phyloP scores from a whole-genome alignment of 2,797 vertebrate genomes.

The Thaleichthys pacificus region DNA sequence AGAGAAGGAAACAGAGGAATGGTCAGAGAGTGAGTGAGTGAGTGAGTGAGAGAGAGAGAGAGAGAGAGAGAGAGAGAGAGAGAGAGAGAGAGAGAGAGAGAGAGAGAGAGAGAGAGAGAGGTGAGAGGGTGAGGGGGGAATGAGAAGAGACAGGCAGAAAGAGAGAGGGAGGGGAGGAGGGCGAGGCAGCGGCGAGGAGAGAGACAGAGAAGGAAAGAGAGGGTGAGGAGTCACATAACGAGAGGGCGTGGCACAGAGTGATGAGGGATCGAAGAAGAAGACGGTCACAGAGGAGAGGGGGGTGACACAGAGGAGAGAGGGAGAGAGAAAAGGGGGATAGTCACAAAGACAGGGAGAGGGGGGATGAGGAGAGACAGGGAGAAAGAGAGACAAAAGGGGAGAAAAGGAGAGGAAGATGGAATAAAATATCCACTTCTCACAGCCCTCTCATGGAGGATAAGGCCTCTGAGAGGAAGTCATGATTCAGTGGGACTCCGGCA shows the following conservation, averaged over 20 bases:
- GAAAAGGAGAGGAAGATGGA: not conserved
- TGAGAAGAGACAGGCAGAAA: not conserved
- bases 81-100: not conserved
- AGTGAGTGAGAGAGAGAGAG: not conserved
- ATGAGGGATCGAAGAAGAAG: not conserved
- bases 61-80: not conserved
- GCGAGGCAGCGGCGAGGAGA: not conserved
- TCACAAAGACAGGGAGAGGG: not conserved
- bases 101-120: not conserved
- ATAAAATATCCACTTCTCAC: not conserved
- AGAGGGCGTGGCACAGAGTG: too few relatives aligned
- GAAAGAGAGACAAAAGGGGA: too few relatives aligned
- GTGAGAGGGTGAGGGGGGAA: not conserved
- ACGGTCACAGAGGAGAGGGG: not conserved
- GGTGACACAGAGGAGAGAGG: not conserved
- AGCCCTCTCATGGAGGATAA: slow-evolving; percentile 16
- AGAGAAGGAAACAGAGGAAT: too few relatives aligned
- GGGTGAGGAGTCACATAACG: too few relatives aligned
- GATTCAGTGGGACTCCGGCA: slow-evolving; percentile 34
- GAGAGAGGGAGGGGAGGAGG: not conserved
- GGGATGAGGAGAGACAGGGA: slow-evolving; percentile 1
- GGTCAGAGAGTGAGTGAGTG: not conserved
- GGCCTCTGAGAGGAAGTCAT: slow-evolving; percentile 23
- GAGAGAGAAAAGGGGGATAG: not conserved
- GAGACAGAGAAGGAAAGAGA: too few relatives aligned